phyloP scores from a whole-genome alignment of 2,797 vertebrate species.

The Darevskia nairensis region DNA sequence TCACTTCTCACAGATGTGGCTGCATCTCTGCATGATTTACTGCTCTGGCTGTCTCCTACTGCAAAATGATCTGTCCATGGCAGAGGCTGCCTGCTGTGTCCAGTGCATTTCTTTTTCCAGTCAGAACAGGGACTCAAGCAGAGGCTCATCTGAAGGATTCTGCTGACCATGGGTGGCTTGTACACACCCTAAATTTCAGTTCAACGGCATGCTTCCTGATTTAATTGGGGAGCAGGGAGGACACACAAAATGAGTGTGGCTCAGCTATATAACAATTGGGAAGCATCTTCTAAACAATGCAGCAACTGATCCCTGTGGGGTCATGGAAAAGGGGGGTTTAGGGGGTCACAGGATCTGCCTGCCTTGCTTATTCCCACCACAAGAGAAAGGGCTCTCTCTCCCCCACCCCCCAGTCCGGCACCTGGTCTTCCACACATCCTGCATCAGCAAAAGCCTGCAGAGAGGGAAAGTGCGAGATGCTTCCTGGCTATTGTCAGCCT shows the following conservation, averaged over 20 bases:
- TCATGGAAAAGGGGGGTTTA: not conserved
- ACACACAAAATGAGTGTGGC: too few relatives aligned
- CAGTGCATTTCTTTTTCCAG: too few relatives aligned
- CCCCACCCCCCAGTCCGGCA: not conserved
- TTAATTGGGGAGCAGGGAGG: not conserved
- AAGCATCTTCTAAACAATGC: not conserved
- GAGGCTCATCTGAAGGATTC: not conserved
- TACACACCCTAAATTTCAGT: not conserved
- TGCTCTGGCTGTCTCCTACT: not conserved
- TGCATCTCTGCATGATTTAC: not conserved
- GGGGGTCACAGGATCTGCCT: not conserved
- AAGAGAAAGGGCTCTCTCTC: not conserved
- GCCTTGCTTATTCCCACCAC: not conserved
- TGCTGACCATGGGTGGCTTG: not conserved
- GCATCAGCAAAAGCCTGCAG: constrained; percentile 39
- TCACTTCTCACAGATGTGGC: too few relatives aligned
- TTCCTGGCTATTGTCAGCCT: constrained; percentile 27
- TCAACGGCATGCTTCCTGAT: not conserved
- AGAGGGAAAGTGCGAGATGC: constrained; percentile 12
- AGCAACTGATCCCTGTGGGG: not conserved
- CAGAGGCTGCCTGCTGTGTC: too few relatives aligned
- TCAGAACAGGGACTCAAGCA: not conserved
- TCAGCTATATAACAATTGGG: not conserved
- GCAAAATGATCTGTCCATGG: too few relatives aligned
- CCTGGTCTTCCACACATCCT: not conserved